Evolutionary conservation across 1,140 invertebrate genomes (phyloP), one percentile per base, ranked within the genome.

Genomic region (Rhagoletis pomonella): DNA sequence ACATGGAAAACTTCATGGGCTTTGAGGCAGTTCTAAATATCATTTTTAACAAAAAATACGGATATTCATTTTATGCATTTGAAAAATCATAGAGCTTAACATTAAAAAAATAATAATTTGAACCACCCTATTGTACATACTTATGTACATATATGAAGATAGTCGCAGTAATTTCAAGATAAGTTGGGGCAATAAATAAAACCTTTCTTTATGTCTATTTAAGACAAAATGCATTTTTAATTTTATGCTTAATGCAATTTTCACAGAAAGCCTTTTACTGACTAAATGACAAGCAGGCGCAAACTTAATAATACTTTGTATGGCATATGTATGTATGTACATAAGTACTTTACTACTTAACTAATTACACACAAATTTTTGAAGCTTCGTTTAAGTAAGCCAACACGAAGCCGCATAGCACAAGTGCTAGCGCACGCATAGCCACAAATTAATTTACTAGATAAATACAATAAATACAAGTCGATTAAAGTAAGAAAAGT

Each of bases 401-500:
- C 64, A 67, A 39, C 64, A 39, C 19, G 64, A 39, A 67, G 6
- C 6, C n/a, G n/a, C 69, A 17, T 73, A 29, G 29, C 29, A 3
- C 69, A 73, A 73, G 69, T 47, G 42, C 42, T 3, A n/a, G 6
- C 42, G 47, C 42, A 73, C 42, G 42, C 69, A 50, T 62, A 14
- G 69, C 42, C 44, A 19, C 55, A 50, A 81, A 81, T 19, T 81
- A 55, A 81, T 19, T 81, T 55, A 77, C 44, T 4, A 50, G 10
- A 12, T 69, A 39, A 69, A 17, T 44, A 69, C 29, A 69, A 44
- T 4, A 77, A 77, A 10, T 5, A 29, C 50, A n/a, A 50, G 19
- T 19, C n/a, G 9, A 55, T 17, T 42, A 81, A 81, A 19, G 73
- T 29, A n/a, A 81, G 17, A 50, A 29, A 81, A 81, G 73, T 81